phyloP scores from a whole-genome alignment of 2,888 invertebrate species.

The Stenolophus ochropezus region DNA sequence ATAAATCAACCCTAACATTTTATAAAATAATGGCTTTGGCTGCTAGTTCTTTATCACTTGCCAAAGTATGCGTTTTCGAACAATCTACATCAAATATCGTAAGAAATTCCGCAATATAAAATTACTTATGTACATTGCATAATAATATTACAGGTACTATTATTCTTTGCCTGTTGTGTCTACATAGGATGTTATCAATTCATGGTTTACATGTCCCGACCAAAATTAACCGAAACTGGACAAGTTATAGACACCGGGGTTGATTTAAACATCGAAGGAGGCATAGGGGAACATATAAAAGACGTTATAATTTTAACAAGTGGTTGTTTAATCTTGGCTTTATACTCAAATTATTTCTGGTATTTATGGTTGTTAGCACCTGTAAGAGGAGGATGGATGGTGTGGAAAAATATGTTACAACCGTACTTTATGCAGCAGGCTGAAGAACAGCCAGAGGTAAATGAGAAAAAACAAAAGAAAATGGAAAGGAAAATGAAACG shows the following conservation, averaged over 20 bases:
- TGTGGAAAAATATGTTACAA: constrained; percentile 91
- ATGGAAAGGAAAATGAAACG: constrained; percentile 87
- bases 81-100: constrained; percentile 77
- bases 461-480: constrained; percentile 90
- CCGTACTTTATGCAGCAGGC: constrained; percentile 93
- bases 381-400: constrained; percentile 84
- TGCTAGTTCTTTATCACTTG: constrained; percentile 79
- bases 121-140: constrained; percentile 29
- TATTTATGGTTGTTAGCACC: constrained; percentile 88
- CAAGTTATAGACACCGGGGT: constrained; percentile 91
- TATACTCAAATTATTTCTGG: constrained; percentile 94
- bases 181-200: constrained; percentile 81
- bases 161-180: constrained; percentile 72
- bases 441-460: constrained; percentile 80
- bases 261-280: constrained; percentile 97
- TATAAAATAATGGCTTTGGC: constrained; percentile 90
- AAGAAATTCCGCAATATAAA: constrained; percentile 69
- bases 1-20: constrained; percentile 88
- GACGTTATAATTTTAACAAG: constrained; percentile 93
- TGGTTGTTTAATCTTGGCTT: constrained; percentile 84
- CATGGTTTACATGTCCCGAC: constrained; percentile 86
- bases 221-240: constrained; percentile 83
- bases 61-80: constrained; percentile 78
- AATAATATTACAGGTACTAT: constrained; percentile 72
- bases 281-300: constrained; percentile 96